A percentile compares a stretch with the other conserved stretches of the same genome.
phyloP scores from a whole-genome alignment of 1,140 invertebrate genomes.

The Bombus superbus region DNA sequence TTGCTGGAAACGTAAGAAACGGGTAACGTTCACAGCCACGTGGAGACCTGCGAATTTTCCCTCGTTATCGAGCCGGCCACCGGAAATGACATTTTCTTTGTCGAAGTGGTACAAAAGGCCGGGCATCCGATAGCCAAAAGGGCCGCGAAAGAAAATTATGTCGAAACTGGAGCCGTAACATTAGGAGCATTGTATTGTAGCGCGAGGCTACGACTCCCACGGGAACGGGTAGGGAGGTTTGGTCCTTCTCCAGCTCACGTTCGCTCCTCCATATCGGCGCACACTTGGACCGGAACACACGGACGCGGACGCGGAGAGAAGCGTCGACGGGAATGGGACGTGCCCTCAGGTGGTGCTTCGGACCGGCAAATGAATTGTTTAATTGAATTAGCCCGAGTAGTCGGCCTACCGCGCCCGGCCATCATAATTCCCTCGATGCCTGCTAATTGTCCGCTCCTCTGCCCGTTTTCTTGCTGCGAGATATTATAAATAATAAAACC shows the following conservation, averaged over 20 bases:
- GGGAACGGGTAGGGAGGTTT: conserved; percentile 68
- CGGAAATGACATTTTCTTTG: conserved; percentile 77
- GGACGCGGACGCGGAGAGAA: conserved; percentile 24
- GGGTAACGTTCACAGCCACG: too few relatives aligned
- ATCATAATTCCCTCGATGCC: conserved; percentile 76
- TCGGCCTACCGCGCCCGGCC: conserved; percentile 66
- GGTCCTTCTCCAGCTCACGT: conserved; percentile 73
- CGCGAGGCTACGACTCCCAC: conserved; percentile 77
- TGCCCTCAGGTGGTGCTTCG: conserved; percentile 79
- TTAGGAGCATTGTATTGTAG: conserved; percentile 83
- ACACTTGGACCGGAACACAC: conserved; percentile 46
- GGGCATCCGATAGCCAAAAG: conserved; percentile 60
- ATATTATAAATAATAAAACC: conserved; percentile 10
- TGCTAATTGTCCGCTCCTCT: conserved; percentile 42
- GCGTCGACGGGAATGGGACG: conserved; percentile 69
- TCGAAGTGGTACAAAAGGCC: conserved; percentile 66
- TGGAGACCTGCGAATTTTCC: not conserved
- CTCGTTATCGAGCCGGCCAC: conserved; percentile 69
- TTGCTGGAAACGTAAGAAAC: too few relatives aligned
- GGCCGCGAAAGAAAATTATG: conserved; percentile 78
- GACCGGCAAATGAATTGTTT: conserved; percentile 76
- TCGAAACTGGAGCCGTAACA: conserved; percentile 82
- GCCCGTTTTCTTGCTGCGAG: not conserved
- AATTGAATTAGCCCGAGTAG: conserved; percentile 80
- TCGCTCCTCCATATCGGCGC: conserved; percentile 59